Evolutionary conservation across 2,888 invertebrate species (phyloP).

Genomic region (Pollenia amentaria): DNA sequence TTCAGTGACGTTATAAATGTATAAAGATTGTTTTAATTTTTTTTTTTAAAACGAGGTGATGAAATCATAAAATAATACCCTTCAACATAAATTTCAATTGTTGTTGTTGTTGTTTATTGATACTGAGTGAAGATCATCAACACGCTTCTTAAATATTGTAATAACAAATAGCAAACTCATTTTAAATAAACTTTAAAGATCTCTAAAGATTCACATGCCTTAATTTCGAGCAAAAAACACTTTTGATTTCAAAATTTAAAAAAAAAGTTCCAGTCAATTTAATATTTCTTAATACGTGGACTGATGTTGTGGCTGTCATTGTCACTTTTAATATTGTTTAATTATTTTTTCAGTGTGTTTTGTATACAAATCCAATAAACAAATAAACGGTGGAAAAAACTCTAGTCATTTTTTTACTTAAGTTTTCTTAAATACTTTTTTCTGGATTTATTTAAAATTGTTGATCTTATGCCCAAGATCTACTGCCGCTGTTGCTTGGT

Average conservation of each 20-base stretch:
- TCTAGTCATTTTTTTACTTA: constrained; percentile 15
- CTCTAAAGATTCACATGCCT: background rate
- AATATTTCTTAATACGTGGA: background rate
- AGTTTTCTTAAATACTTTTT: background rate
- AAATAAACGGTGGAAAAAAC: constrained; percentile 37
- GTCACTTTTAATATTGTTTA: constrained; percentile 17
- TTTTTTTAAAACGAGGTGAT: background rate
- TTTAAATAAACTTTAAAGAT: background rate
- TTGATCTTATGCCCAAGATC: background rate
- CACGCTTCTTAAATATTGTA: constrained; percentile 57
- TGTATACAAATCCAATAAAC: constrained; percentile 67
- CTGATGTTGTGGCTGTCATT: constrained; percentile 15
- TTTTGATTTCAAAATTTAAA: background rate
- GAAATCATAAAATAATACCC: background rate
- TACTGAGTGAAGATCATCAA: constrained; percentile 53
- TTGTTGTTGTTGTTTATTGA: constrained; percentile 41
- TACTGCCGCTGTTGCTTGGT: background rate
- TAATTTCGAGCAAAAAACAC: background rate
- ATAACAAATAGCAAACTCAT: too few relatives aligned
- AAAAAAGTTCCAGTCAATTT: background rate
- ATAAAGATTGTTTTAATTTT: too few relatives aligned
- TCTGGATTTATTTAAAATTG: background rate
- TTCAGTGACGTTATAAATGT: constrained; percentile 50
- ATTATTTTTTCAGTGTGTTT: constrained; percentile 39
- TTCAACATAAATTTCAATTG: background rate